phyloP scores from a whole-genome alignment of 2,113 vertebrate species.

The Phocoena sinus region DNA sequence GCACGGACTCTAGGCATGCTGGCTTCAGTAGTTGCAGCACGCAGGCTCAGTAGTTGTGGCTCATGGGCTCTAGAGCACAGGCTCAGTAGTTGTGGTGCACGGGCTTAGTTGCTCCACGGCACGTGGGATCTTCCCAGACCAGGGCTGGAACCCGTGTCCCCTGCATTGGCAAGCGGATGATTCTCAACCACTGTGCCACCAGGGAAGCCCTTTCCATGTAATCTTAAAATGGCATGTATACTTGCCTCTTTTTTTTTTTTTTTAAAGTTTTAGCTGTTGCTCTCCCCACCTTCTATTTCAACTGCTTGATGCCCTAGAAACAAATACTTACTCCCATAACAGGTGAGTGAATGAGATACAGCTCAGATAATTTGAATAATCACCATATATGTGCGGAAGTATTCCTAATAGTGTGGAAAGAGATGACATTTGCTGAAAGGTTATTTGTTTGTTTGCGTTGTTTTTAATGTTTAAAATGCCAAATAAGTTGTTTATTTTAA shows the following conservation, averaged over 20 bases:
- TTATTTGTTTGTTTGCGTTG: not conserved
- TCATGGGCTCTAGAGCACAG: too few relatives aligned
- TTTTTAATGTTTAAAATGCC: slow-evolving; percentile 38
- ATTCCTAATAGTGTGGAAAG: not conserved
- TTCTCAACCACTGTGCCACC: too few relatives aligned
- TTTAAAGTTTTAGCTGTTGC: not conserved
- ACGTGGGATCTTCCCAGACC: too few relatives aligned
- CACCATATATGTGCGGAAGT: not conserved
- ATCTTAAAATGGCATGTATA: not conserved
- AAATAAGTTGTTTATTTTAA: not conserved
- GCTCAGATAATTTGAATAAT: not conserved
- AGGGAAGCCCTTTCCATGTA: not conserved
- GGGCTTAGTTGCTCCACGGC: too few relatives aligned
- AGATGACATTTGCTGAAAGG: not conserved
- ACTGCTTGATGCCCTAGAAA: not conserved
- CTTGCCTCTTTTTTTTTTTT: not conserved
- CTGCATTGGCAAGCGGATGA: too few relatives aligned
- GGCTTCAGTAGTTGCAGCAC: too few relatives aligned
- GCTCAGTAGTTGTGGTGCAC: too few relatives aligned
- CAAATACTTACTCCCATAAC: not conserved
- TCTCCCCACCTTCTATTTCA: not conserved
- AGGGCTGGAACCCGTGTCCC: too few relatives aligned
- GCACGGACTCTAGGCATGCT: too few relatives aligned
- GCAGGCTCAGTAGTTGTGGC: too few relatives aligned
- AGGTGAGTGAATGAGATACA: not conserved